Evolutionary conservation across 2,888 invertebrate genomes (phyloP), one percentile per base, ranked within the genome.

Genomic region (Hipparchia sbordonii): DNA sequence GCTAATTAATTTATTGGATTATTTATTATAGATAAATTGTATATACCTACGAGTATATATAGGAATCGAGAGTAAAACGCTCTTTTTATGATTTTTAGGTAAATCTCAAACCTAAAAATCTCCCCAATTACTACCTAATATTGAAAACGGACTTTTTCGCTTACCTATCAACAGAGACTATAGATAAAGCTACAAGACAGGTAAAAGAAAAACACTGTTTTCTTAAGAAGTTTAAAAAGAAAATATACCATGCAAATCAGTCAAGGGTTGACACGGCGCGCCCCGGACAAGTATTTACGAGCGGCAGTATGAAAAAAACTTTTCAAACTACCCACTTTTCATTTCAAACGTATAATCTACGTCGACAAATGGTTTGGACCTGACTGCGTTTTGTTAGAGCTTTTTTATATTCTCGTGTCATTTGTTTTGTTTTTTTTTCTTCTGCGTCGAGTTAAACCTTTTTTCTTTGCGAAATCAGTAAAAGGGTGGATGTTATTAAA

Each of bases 331-430:
- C 87, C 88, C 88, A 87, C 91, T 91, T 90, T 89, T 91, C 90
- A 91, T 90, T 91, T 90, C 85, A 86, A 87, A 89, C 85, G 89
- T 87, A 39, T 39, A 91, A 91, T 91, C 91, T 90, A 91, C 89
- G 82, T 79, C 82, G 85, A 86, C 85, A 86, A 86, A 86, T 90
- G 90, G 82, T 87, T 88, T 82, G 89, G 90, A 90, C 91, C 88
- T 91, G 91, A 90, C 90, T 87, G 82, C 83, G 78, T 82, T 84
- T 66, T 74, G 73, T 77, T 76, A 73, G 63, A 63, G 63, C 63
- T 60, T 70, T 73, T 74, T 72, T 73, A 62, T 72, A 67, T 72
- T 67, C 66, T 66, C 54, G 51, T 33, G 72, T 57, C 69, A 59
- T 74, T 76, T 75, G 63, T 71, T 73, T 73, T 39, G 23, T 65